Base-by-base conservation (phyloP, 1,140 invertebrate species). In the Yoshiicerus persimilis region DNA sequence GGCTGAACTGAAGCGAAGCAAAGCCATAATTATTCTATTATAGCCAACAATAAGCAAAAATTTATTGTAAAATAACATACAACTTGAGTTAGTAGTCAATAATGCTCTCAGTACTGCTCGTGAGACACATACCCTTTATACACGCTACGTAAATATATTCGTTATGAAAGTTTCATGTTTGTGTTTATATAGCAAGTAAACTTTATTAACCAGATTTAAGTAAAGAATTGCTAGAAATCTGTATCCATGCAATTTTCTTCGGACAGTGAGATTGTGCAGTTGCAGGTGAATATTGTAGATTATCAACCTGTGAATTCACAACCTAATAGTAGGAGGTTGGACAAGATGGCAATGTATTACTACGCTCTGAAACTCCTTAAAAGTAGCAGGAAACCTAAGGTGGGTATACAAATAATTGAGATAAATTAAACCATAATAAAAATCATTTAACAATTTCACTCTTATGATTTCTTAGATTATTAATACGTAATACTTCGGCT, bases 281-380 rank as follows among this genome's bases (percentile, higher is more conserved):
- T 36, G 30, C 30, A 80, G 32, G 32, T n/a, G 20, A 34, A 80
- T 70, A 30, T 70, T 70, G 66, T 56, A 34, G n/a, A 80, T 38
- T 80, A n/a, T n/a, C 75, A 80, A 80, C 75, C 75, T 80, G 75
- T 25, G 75, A 34, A 80, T n/a, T 80, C 75, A 80, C 32, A 80
- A 23, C 32, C 75, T 34, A 30, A 23, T 27, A 30, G 25, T 30
- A 70, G 66, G 32, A 70, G 66, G 32, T 80, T 32, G 16, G 32
- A 32, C 36, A 38, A n/a, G n/a, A 90, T 90, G 89, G 89, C 89
- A 23, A 87, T 90, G 88, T 90, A 90, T 32, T 90, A 89, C 87
- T 90, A 90, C 36, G 89, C 87, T 84, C 87, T 87, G 23, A 90
- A 88, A 83, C 41, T 90, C 20, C 47, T 64, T 36, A 86, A 87